Conservation (phyloP, 2,888 invertebrate genomes). For the Lasioglossum oenotherae region DNA sequence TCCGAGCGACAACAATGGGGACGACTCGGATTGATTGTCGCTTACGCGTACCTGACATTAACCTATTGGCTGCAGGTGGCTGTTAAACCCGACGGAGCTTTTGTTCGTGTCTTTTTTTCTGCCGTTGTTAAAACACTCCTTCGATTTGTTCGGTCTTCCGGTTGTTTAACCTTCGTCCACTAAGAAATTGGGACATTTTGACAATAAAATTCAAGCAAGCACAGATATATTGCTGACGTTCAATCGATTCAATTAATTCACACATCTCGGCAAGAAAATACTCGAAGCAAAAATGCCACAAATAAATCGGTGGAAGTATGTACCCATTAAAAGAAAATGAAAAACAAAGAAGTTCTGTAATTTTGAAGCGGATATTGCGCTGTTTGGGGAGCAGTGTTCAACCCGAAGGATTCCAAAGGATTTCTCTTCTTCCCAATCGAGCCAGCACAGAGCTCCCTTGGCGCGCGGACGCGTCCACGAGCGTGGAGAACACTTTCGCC, state of each 20-base stretch:
- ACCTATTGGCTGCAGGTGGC: neutral
- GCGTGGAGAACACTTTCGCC: conserved; percentile 11
- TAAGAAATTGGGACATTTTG: too few species aligned
- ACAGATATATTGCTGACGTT: too few species aligned
- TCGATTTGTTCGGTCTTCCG: neutral
- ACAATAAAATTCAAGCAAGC: too few species aligned
- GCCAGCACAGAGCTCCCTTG: neutral
- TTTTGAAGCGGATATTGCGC: neutral
- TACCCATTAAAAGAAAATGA: too few species aligned
- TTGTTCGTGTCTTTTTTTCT: neutral
- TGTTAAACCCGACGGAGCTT: neutral
- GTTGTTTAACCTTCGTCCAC: neutral
- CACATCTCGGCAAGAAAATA: too few species aligned
- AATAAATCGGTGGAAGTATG: too few species aligned
- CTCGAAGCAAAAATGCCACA: too few species aligned
- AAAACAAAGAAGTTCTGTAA: too few species aligned
- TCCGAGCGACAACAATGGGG: neutral
- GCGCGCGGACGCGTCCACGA: neutral
- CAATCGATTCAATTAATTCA: too few species aligned
- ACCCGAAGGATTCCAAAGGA: neutral
- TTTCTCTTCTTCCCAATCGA: conserved; percentile 11
- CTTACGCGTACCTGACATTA: neutral
- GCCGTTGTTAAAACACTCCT: neutral
- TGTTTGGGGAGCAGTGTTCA: neutral
- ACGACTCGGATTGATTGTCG: neutral